Evolutionary conservation across 2,113 vertebrate genomes (phyloP), one percentile per base, ranked within the genome.

Genomic region (Silurus glanis): DNA sequence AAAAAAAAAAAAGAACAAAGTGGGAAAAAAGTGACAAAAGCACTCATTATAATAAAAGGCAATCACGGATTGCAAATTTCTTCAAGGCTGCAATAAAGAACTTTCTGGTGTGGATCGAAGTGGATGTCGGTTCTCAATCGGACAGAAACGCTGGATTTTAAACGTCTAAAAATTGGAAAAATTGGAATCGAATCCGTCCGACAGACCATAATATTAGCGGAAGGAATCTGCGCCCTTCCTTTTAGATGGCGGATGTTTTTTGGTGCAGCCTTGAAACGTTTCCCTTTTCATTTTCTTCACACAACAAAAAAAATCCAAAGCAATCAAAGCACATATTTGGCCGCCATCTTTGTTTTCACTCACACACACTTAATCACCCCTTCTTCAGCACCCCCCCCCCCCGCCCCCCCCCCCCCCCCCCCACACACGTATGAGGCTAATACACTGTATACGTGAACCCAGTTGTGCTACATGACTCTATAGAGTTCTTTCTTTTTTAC

Each of bases 61-160:
- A 98, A 97, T 99, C 97, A 99, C 97, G 95, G 98, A 99, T 96
- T 98, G 97, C 98, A 98, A 95, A 94, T 47, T 37, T 93, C 91
- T 91, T 91, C 86, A 88, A 93, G 94, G 94, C 93, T 88, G 92
- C 93, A 87, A 81, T 64, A 61, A 49, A 49, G n/a, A 2, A 16
- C 45, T 55, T 72, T 55, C 56, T 1, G 9, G 9, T 21, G 72
- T n/a, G 23, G 0, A 19, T 12, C 13, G 51, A 5, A 21, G 71
- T 23, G 21, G 5, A 23, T 9, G 4, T 21, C 9, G 6, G n/a
- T 66, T n/a, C 23, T 5, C n/a, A 66, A 61, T 2, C 8, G 59
- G 59, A 61, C 59, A 61, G 21, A 61, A 61, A 61, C 58, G 2
- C 37, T 2, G 37, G 4, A 14, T 25, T 25, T 25, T 25, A 66